These are phyloP conservation scores for Ibycter americanus DNA, from an alignment of 2,797 vertebrate species.

Conservation along the genomic window DNA sequence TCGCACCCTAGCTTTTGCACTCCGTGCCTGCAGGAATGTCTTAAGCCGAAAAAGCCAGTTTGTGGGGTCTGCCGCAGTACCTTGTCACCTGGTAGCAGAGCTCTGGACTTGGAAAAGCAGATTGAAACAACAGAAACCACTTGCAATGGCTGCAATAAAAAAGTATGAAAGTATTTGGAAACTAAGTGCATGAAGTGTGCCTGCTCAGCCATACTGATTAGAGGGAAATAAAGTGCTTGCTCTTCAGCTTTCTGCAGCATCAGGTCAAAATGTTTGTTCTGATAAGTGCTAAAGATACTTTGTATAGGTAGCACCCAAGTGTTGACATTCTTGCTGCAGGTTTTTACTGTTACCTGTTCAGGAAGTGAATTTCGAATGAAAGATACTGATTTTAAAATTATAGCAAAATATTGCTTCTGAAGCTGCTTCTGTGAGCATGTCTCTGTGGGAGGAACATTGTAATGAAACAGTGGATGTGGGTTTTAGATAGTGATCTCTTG, in stretches of 20 bases:
- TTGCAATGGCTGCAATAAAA: constrained; percentile 91
- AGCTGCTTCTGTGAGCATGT: not conserved
- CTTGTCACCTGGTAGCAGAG: constrained; percentile 82
- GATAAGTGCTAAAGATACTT: not conserved
- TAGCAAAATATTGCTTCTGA: not conserved
- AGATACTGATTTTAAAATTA: not conserved
- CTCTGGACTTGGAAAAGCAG: constrained; percentile 84
- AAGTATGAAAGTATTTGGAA: constrained; percentile 75
- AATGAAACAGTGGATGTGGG: not conserved
- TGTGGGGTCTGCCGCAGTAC: constrained; percentile 93
- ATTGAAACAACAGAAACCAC: constrained; percentile 87
- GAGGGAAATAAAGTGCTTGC: not conserved
- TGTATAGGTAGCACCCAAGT: not conserved
- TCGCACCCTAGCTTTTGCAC: constrained; percentile 87
- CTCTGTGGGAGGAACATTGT: not conserved
- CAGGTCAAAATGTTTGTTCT: not conserved
- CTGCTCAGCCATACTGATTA: accelerated
- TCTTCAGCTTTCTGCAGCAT: not conserved
- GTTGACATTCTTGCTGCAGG: not conserved
- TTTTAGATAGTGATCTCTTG: not conserved
- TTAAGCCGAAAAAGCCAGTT: constrained; percentile 92
- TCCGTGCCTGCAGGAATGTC: constrained; percentile 92
- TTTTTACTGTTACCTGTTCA: not conserved
- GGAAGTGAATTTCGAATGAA: not conserved
- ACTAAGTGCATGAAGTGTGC: not conserved